Conservation (phyloP, 2,888 invertebrate species). For the Acronicta psi region DNA sequence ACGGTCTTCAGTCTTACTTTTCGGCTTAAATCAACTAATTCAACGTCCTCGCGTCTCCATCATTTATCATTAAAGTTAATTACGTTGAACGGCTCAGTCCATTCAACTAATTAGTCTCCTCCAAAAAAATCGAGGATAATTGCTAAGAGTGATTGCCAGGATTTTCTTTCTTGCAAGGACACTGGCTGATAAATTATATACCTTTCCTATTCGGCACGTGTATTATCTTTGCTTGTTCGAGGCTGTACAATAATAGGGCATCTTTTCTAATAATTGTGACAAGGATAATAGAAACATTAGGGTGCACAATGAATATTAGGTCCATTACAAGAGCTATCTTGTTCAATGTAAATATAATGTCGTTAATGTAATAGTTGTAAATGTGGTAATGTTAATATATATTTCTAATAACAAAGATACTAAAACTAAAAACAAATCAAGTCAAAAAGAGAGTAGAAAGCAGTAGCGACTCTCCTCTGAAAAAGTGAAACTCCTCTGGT, state of each 20-base stretch:
- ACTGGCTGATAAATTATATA: constrained; percentile 78
- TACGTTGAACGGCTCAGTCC: constrained; percentile 80
- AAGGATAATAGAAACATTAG: constrained; percentile 3
- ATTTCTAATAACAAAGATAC: too few relatives aligned
- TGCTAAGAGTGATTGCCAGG: constrained; percentile 82
- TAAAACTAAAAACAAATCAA: too few relatives aligned
- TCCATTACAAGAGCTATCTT: too few relatives aligned
- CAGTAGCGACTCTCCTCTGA: too few relatives aligned
- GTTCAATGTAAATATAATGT: too few relatives aligned
- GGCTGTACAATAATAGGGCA: constrained; percentile 5
- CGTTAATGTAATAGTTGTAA: too few relatives aligned
- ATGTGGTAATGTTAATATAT: too few relatives aligned
- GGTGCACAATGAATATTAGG: not conserved
- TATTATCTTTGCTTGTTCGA: constrained; percentile 45
- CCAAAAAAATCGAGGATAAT: constrained; percentile 84
- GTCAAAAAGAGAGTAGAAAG: too few relatives aligned
- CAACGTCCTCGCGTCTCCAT: constrained; percentile 63
- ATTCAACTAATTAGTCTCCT: constrained; percentile 83
- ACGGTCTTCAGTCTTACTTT: constrained; percentile 45
- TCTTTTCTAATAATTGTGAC: not conserved
- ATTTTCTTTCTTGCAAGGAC: constrained; percentile 77
- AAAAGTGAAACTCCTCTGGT: too few relatives aligned
- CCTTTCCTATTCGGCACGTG: constrained; percentile 54
- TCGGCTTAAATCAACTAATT: constrained; percentile 56
- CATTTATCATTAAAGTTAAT: constrained; percentile 85